A percentile compares a stretch with the other conserved stretches of the same genome.
These are phyloP conservation scores for Athripsodes cinereus DNA, from an alignment of 2,888 invertebrate species.

Conservation along the genomic window DNA sequence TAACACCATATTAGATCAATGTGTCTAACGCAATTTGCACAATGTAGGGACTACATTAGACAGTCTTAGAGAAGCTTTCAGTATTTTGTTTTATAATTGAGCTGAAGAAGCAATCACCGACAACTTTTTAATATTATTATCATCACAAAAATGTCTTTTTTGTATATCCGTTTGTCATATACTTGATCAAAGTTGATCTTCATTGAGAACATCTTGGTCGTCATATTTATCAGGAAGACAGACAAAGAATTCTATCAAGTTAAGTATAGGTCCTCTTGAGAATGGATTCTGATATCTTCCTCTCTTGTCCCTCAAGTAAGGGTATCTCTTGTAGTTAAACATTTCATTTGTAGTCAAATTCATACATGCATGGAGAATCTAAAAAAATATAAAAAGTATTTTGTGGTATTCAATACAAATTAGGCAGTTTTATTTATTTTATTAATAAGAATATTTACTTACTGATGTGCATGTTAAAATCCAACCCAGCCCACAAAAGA, in stretches of 20 bases:
- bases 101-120: no score
- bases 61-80: no score
- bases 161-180: no score
- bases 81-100: no score
- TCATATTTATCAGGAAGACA: constrained; percentile 75
- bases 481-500: constrained; percentile 82
- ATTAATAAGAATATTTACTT: constrained; percentile 36
- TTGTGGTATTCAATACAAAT: no score
- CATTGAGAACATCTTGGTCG: constrained; percentile 64
- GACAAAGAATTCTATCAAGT: constrained; percentile 85
- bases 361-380: constrained; percentile 88
- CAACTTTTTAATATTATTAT: no score
- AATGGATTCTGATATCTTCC: constrained; percentile 89
- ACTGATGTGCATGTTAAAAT: constrained; percentile 84
- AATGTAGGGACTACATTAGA: no score
- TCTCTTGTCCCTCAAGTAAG: constrained; percentile 80
- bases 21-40: no score
- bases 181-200: constrained; percentile 49
- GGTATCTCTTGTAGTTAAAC: constrained; percentile 89
- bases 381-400: constrained; percentile 32
- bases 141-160: no score
- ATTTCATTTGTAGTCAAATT: constrained; percentile 93
- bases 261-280: constrained; percentile 80
- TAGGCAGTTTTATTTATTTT: background rate
- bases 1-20: no score